A percentile compares a stretch with the other conserved stretches of the same genome.
phyloP scores from a whole-genome alignment of 2,113 vertebrate genomes.

The Charadrius vociferus region DNA sequence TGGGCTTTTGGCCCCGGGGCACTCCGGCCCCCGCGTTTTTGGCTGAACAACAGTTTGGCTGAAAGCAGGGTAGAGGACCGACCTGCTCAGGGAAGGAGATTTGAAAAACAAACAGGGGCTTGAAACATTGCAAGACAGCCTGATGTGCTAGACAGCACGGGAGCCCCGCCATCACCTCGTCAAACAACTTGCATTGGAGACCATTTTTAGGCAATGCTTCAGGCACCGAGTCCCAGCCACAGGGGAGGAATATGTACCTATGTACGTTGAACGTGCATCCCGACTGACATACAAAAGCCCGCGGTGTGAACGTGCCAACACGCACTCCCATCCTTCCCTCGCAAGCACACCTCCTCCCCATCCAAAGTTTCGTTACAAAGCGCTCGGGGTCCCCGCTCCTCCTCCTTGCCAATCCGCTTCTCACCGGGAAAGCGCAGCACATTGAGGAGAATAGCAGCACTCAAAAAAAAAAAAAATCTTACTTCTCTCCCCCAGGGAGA shows the following conservation, averaged over 20 bases:
- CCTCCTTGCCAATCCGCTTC: background rate
- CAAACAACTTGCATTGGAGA: no score
- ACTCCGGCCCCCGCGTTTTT: background rate
- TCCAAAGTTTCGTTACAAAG: background rate
- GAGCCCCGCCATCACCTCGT: background rate
- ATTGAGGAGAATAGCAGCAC: background rate
- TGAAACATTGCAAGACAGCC: background rate
- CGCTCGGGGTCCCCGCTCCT: fast-evolving
- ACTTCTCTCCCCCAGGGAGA: background rate
- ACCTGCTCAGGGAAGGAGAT: background rate
- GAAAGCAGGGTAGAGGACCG: background rate
- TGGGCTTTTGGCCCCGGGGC: fast-evolving
- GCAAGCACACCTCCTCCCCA: fast-evolving
- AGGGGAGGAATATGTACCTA: fast-evolving
- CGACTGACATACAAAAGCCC: fast-evolving
- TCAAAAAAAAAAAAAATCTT: background rate
- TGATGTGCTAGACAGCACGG: background rate
- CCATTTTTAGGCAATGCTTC: background rate
- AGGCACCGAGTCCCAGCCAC: fast-evolving
- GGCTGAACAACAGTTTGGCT: background rate
- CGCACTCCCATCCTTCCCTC: fast-evolving
- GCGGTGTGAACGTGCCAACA: fast-evolving
- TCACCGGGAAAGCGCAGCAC: background rate
- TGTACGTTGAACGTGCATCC: fast-evolving
- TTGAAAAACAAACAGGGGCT: background rate